Percentiles rank a stretch among this genome's conserved stretches.
phyloP scores from a whole-genome alignment of 2,113 vertebrate genomes.

The Bufo gargarizans region DNA sequence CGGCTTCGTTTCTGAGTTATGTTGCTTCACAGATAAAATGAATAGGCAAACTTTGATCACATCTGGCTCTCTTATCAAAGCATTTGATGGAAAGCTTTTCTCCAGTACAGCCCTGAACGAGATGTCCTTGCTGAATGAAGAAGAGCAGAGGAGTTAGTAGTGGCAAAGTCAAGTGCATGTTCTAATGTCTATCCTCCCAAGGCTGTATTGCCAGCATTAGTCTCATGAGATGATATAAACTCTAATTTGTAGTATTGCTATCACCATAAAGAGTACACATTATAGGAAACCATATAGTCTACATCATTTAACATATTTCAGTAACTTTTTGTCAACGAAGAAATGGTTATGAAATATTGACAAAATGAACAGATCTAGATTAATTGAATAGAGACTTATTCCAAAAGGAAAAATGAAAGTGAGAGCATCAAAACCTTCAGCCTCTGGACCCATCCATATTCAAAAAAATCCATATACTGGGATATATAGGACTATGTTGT shows the following conservation, averaged over 20 bases:
- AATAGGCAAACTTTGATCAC: slow-evolving; percentile 72
- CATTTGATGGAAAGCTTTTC: slow-evolving; percentile 62
- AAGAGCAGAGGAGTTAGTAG: neutral
- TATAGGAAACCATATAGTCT: neutral
- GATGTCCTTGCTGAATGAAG: slow-evolving; percentile 54
- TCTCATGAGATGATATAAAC: neutral
- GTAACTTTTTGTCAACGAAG: neutral
- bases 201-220: slow-evolving; percentile 5
- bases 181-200: neutral
- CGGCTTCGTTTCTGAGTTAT: slow-evolving; percentile 74
- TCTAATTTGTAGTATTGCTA: neutral
- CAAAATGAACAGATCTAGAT: neutral
- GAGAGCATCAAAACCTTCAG: neutral
- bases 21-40: slow-evolving; percentile 71
- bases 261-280: neutral
- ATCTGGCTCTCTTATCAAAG: slow-evolving; percentile 56
- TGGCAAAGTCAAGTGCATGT: slow-evolving; percentile 30
- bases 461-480: neutral
- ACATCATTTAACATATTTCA: neutral
- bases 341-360: neutral
- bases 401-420: neutral
- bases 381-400: neutral
- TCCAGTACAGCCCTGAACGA: slow-evolving; percentile 51
- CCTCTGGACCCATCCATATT: neutral
- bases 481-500: neutral